These are phyloP conservation scores for Drosophila neocordata DNA, from an alignment of 1,140 invertebrate species.

Conservation along the genomic window DNA sequence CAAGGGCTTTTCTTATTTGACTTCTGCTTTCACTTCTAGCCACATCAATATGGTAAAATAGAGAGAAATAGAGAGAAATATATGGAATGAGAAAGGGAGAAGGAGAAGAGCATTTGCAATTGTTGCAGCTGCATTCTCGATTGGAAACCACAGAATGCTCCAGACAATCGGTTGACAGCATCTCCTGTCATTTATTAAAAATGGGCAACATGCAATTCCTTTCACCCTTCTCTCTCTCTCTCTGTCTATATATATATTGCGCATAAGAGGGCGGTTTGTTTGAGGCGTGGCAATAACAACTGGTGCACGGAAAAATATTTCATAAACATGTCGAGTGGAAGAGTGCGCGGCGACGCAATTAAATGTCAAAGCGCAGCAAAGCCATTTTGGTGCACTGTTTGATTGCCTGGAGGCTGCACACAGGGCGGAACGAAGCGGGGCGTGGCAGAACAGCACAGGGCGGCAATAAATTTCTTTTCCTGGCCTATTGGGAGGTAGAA, in stretches of 20 bases:
- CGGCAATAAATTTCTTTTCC: slow-evolving; percentile 43
- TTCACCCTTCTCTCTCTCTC: no score
- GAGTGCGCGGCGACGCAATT: slow-evolving; percentile 34
- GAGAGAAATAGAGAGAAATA: not conserved
- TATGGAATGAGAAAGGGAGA: not conserved
- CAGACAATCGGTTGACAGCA: slow-evolving; percentile 20
- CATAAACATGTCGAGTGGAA: slow-evolving; percentile 41
- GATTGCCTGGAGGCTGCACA: slow-evolving; percentile 45
- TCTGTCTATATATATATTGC: no score
- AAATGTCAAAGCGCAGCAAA: slow-evolving; percentile 54
- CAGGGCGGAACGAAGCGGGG: not conserved
- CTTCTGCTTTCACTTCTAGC: not conserved
- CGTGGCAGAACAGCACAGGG: slow-evolving; percentile 19
- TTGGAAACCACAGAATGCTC: slow-evolving; percentile 23
- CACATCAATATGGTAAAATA: not conserved
- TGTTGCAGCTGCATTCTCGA: not conserved
- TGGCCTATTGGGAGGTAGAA: slow-evolving; percentile 33
- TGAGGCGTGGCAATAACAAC: slow-evolving; percentile 27
- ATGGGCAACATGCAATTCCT: slow-evolving; percentile 25
- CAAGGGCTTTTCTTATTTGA: not conserved
- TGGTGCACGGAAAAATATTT: slow-evolving; percentile 44
- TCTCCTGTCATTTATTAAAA: slow-evolving; percentile 49
- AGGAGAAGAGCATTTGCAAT: not conserved
- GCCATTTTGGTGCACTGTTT: slow-evolving; percentile 48
- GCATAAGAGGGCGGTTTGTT: not conserved